phyloP scores from a whole-genome alignment of 2,113 vertebrate genomes.

The Pangasianodon gigas region DNA sequence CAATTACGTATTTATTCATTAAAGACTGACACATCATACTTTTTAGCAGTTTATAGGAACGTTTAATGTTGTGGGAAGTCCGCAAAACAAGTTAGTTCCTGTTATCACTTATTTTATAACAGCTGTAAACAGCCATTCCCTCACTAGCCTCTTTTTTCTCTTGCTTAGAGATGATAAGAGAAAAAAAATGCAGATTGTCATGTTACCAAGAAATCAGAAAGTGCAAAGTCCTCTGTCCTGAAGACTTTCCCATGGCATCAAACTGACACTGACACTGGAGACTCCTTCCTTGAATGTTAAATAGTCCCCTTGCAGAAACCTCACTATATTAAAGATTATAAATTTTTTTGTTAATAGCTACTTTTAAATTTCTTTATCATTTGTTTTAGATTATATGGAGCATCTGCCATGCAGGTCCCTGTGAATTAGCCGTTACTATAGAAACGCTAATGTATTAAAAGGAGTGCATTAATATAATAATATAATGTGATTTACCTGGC shows the following conservation, averaged over 20 bases:
- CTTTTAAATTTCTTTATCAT: background rate
- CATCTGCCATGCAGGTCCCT: background rate
- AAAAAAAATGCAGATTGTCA: background rate
- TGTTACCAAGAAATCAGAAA: background rate
- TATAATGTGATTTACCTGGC: background rate
- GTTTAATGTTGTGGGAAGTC: background rate
- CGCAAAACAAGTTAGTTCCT: background rate
- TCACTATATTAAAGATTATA: background rate
- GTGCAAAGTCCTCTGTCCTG: background rate
- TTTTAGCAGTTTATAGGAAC: background rate
- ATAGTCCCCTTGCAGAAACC: background rate
- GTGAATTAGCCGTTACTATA: background rate
- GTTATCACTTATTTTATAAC: conserved; percentile 13
- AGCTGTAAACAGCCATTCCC: background rate
- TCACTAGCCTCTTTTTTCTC: background rate
- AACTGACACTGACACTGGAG: background rate
- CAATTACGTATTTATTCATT: background rate
- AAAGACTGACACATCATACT: background rate
- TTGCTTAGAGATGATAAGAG: background rate
- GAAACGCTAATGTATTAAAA: background rate
- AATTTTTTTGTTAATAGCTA: background rate
- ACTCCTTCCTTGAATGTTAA: background rate
- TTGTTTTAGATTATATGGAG: background rate
- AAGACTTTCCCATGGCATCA: background rate
- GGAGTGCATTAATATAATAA: background rate